phyloP scores from a whole-genome alignment of 1,140 invertebrate species.

The Bombyx mori region DNA sequence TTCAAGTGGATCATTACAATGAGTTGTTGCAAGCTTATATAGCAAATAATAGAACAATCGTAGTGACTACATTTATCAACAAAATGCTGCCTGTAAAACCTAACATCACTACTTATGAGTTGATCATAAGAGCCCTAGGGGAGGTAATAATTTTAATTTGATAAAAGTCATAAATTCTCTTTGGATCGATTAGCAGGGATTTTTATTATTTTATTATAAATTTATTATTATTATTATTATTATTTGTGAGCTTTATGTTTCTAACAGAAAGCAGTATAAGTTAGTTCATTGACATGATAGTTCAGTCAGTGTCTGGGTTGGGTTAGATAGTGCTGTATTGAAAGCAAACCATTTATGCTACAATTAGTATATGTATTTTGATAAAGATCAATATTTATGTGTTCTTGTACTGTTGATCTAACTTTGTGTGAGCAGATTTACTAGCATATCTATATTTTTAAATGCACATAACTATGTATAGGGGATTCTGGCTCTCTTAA shows the following conservation, averaged over 20 bases:
- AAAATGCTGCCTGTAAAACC: slow-evolving; percentile 57
- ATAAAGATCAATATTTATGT: too few species aligned
- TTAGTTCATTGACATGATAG: too few species aligned
- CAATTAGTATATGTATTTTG: too few species aligned
- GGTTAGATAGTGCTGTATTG: too few species aligned
- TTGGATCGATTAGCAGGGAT: slow-evolving; percentile 3
- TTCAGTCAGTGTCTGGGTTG: too few species aligned
- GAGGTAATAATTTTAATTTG: slow-evolving; percentile 37
- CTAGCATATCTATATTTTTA: too few species aligned
- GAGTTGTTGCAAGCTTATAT: slow-evolving; percentile 57
- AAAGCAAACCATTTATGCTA: too few species aligned
- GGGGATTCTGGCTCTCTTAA: too few species aligned
- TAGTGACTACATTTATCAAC: slow-evolving; percentile 39
- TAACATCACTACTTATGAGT: slow-evolving; percentile 62
- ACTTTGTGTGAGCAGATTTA: too few species aligned
- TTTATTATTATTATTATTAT: slow-evolving; percentile 4
- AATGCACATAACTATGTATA: too few species aligned
- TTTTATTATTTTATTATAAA: neutral
- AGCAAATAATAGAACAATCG: slow-evolving; percentile 48
- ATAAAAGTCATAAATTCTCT: slow-evolving; percentile 1
- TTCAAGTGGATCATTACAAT: slow-evolving; percentile 62
- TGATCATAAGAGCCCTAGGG: slow-evolving; percentile 67
- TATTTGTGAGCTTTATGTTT: neutral
- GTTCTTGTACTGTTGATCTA: too few species aligned
- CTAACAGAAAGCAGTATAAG: neutral